Conservation (phyloP, 1,140 invertebrate species). For the Drosophila kikkawai region DNA sequence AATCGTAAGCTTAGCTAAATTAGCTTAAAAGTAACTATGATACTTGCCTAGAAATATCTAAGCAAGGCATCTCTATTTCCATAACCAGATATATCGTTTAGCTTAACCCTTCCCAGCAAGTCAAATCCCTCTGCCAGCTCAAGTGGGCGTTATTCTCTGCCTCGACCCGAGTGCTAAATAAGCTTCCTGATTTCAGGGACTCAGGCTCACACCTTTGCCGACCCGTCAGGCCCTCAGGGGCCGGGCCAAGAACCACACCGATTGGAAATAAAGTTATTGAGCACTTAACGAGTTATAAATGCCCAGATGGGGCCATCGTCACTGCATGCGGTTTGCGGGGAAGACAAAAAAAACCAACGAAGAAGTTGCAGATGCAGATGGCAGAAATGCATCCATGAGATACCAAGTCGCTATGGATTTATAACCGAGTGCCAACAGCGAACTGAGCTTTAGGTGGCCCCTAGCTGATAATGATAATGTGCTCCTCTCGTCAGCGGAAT, state of each 20-base stretch:
- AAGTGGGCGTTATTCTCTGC: conserved; percentile 25
- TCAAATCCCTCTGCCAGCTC: conserved; percentile 7
- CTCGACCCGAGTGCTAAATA: conserved; percentile 39
- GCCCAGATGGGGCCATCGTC: conserved; percentile 43
- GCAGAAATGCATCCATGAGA: conserved; percentile 58
- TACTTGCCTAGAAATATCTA: neutral
- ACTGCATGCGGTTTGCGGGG: conserved; percentile 25
- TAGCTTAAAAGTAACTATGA: neutral
- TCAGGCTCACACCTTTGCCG: conserved; percentile 39
- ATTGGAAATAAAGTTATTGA: conserved; percentile 73
- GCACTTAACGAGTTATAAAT: conserved; percentile 77
- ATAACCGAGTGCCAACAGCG: conserved; percentile 71
- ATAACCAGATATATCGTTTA: neutral
- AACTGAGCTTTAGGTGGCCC: conserved; percentile 40
- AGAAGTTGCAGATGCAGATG: conserved; percentile 49
- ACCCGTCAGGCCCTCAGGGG: conserved; percentile 24
- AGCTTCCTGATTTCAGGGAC: conserved; percentile 46
- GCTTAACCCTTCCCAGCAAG: neutral
- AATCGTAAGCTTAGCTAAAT: neutral
- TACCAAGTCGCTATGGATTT: conserved; percentile 60
- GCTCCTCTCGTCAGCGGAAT: conserved; percentile 59
- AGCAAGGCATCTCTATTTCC: neutral
- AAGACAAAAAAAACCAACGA: conserved; percentile 8
- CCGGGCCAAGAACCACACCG: conserved; percentile 14
- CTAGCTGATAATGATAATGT: conserved; percentile 79